phyloP scores from a whole-genome alignment of 2,797 vertebrate genomes.

The Enteromius treurensis region DNA sequence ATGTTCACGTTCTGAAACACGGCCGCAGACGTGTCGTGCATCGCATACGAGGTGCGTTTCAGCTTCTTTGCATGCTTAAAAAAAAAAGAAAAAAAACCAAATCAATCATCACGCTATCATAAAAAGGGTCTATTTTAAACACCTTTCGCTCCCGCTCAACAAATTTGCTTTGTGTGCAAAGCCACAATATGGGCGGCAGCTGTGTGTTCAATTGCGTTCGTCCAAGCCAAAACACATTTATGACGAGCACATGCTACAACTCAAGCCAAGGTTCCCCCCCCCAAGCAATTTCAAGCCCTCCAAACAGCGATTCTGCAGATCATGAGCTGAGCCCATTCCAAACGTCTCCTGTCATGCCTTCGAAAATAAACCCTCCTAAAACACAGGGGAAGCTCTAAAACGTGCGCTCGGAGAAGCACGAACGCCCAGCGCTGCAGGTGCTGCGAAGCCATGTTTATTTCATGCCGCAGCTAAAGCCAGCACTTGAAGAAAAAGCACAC shows the following conservation, averaged over 20 bases:
- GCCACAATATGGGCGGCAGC: conserved; percentile 11
- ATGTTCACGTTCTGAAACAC: conserved; percentile 40
- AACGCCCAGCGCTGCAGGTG: background rate
- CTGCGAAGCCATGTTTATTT: conserved; percentile 12
- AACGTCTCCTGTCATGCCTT: conserved; percentile 5
- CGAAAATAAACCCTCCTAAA: conserved; percentile 1
- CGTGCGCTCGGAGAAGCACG: background rate
- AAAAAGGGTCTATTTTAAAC: background rate
- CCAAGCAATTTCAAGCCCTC: conserved; percentile 23
- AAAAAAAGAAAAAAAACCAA: background rate
- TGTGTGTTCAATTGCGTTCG: conserved; percentile 33
- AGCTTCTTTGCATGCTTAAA: background rate
- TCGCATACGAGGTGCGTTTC: background rate
- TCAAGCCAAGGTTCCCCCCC: background rate
- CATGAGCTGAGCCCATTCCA: background rate
- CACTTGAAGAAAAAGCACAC: background rate
- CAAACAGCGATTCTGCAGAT: background rate
- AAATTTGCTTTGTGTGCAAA: conserved; percentile 18
- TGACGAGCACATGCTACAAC: conserved; percentile 31
- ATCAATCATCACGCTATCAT: background rate
- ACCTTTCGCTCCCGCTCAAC: background rate
- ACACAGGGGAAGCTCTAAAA: background rate
- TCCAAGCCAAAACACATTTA: conserved; percentile 26
- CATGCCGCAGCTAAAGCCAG: background rate
- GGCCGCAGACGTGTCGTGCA: background rate